Percentiles rank a stretch among this genome's conserved stretches.
phyloP scores from a whole-genome alignment of 2,888 invertebrate genomes.

The Xestoiulus laeticollis region DNA sequence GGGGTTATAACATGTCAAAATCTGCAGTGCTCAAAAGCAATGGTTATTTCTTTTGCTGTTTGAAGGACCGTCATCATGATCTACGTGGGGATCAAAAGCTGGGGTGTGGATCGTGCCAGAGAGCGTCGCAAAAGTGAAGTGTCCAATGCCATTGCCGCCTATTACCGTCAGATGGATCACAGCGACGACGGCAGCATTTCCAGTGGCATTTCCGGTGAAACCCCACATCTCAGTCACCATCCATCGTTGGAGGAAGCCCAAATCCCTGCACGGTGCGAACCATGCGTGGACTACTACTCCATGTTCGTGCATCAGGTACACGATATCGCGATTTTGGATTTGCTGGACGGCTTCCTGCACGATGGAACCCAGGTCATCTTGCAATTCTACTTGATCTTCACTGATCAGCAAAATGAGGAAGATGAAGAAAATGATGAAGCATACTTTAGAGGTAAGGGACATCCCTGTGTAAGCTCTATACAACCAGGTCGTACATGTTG shows the following conservation, averaged over 20 bases:
- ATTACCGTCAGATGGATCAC: neutral
- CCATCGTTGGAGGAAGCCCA: neutral
- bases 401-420: neutral
- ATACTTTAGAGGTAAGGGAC: neutral
- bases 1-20: too few species aligned
- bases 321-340: conserved; percentile 60
- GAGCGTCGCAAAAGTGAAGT: neutral
- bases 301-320: conserved; percentile 61
- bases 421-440: neutral
- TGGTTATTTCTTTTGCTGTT: too few species aligned
- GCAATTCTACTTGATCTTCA: conserved; percentile 61
- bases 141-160: conserved; percentile 1
- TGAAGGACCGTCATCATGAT: conserved; percentile 30
- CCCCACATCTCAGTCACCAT: neutral
- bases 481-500: too few species aligned
- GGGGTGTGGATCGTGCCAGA: conserved; percentile 23
- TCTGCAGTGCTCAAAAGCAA: neutral
- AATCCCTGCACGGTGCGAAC: neutral
- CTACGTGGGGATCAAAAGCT: conserved; percentile 51
- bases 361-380: conserved; percentile 61
- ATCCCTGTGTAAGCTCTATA: too few species aligned
- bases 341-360: conserved; percentile 61
- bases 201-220: neutral
- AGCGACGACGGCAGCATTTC: neutral
- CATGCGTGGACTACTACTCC: conserved; percentile 59